Percentiles rank a stretch among this genome's conserved stretches.
These are phyloP conservation scores for Aphelenchoides avenae DNA, from an alignment of 1,140 invertebrate species.

Conservation along the genomic window DNA sequence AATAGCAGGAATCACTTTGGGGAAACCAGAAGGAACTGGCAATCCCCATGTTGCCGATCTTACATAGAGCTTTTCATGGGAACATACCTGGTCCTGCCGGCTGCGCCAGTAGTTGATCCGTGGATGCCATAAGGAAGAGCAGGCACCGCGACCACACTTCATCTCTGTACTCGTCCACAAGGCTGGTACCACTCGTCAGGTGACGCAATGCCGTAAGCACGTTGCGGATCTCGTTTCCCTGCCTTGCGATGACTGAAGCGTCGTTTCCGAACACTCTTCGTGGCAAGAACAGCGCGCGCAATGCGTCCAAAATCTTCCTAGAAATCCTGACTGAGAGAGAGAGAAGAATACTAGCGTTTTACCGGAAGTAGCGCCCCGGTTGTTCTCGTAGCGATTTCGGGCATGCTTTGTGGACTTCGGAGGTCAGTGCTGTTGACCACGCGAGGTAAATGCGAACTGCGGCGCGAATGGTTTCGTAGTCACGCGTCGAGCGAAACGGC, in stretches of 20 bases:
- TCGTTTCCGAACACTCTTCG: background rate
- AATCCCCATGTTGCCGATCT: conserved; percentile 9
- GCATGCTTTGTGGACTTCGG: conserved; percentile 30
- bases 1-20: conserved; percentile 1
- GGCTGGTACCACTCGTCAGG: conserved; percentile 12
- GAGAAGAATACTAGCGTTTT: conserved; percentile 10
- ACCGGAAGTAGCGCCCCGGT: conserved; percentile 38
- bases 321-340: conserved; percentile 5
- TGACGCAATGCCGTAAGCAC: conserved; percentile 28
- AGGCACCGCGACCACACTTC: conserved; percentile 38
- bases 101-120: conserved; percentile 19
- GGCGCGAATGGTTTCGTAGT: conserved; percentile 34
- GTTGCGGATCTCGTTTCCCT: conserved; percentile 43
- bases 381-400: conserved; percentile 25
- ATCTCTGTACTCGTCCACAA: conserved; percentile 36
- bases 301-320: conserved; percentile 41
- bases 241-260: conserved; percentile 2
- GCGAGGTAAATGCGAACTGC: conserved; percentile 47
- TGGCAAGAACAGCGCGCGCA: conserved; percentile 31
- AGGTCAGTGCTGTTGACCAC: conserved; percentile 34
- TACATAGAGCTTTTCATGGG: background rate
- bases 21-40: conserved; percentile 1
- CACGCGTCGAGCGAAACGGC: conserved; percentile 20
- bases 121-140: conserved; percentile 31
- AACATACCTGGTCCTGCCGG: conserved; percentile 6